Evolutionary conservation across 35 echinoderm and acorn worm genomes (phyloP).

Genomic region (Lytechinus variegatus): DNA sequence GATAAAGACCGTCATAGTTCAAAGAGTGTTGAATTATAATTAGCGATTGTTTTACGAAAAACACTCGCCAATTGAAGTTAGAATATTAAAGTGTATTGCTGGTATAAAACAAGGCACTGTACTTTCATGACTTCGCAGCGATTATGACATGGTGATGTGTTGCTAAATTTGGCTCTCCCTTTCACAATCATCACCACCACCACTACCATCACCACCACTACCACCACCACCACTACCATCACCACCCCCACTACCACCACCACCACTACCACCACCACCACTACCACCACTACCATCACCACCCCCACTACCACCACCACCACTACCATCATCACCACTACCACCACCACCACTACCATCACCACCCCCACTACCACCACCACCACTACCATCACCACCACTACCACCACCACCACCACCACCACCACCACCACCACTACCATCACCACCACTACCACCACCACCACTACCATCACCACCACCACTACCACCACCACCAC

Average conservation of each 20-base stretch:
- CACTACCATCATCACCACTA: neutral
- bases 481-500: neutral
- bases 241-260: neutral
- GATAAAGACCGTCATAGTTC: no score
- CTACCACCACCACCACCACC: neutral
- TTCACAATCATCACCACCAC: neutral
- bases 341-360: neutral
- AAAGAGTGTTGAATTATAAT: neutral
- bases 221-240: neutral
- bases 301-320: neutral
- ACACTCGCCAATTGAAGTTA: neutral
- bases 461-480: neutral
- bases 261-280: neutral
- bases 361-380: neutral
- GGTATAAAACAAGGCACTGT: neutral
- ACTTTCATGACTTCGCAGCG: no score
- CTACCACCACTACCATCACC: neutral
- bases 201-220: neutral
- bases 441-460: neutral
- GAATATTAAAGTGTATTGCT: neutral
- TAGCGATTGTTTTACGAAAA: neutral
- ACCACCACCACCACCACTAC: neutral
- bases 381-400: neutral
- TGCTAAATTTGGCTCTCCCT: no score
- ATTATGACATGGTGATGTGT: no score